Conservation (phyloP, 2,888 invertebrate genomes). For the Phyto melanocephala region DNA sequence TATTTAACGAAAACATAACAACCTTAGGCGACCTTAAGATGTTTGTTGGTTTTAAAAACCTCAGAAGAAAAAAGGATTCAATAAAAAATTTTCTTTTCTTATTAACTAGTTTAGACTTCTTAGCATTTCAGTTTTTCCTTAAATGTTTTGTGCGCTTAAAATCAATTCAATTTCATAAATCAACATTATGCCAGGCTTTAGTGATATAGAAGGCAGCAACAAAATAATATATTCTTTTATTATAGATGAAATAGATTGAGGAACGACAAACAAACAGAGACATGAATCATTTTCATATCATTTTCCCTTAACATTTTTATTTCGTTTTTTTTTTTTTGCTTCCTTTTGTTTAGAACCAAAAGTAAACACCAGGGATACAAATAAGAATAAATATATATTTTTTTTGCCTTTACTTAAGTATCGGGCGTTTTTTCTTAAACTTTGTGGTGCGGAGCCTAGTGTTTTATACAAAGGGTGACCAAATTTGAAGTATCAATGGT, state of each 20-base stretch:
- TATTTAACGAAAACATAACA: neutral
- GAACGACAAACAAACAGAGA: neutral
- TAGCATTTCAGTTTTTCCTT: neutral
- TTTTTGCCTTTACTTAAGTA: no score
- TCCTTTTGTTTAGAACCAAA: slow-evolving; percentile 20
- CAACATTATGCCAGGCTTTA: slow-evolving; percentile 61
- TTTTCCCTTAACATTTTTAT: neutral
- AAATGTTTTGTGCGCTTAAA: slow-evolving; percentile 16
- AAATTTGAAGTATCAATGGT: no score
- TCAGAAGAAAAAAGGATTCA: no score
- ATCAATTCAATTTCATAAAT: slow-evolving; percentile 63
- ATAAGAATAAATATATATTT: neutral
- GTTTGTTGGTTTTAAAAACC: neutral
- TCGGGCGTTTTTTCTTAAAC: no score
- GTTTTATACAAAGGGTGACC: no score
- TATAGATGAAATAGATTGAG: neutral
- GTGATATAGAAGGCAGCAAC: slow-evolving; percentile 37
- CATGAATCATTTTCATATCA: neutral
- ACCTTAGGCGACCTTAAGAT: slow-evolving; percentile 1
- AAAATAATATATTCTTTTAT: slow-evolving; percentile 25
- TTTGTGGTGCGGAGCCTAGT: no score
- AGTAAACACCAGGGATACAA: slow-evolving; percentile 46
- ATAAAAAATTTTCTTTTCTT: no score
- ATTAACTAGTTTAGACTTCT: no score
- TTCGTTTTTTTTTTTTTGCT: neutral